A percentile compares a stretch with the other conserved stretches of the same genome.
Conservation (phyloP, 2,888 invertebrate species). For the Erebia epiphron region DNA sequence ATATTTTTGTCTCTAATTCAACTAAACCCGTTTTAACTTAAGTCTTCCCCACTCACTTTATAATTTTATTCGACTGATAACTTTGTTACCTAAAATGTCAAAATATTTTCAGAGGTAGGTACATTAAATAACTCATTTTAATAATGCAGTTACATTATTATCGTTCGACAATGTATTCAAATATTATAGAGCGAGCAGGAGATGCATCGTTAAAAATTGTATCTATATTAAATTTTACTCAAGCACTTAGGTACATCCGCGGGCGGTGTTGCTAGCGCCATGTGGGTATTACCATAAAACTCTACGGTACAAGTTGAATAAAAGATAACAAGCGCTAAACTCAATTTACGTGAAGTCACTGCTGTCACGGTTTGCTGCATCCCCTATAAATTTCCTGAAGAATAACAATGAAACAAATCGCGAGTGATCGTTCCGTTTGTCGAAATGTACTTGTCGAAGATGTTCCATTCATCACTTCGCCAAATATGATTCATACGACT, state of each 20-base stretch:
- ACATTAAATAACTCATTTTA: background rate
- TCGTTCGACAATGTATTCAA: constrained; percentile 4
- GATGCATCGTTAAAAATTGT: constrained; percentile 10
- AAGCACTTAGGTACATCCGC: constrained; percentile 11
- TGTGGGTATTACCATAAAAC: constrained; percentile 24
- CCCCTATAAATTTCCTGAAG: constrained; percentile 38
- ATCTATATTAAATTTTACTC: constrained; percentile 18
- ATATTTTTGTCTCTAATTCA: no score
- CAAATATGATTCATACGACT: constrained; percentile 8
- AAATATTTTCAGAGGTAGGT: background rate
- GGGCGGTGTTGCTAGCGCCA: background rate
- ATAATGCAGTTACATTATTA: background rate
- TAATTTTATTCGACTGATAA: no score
- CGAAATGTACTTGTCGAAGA: constrained; percentile 48
- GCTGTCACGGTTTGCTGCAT: constrained; percentile 35
- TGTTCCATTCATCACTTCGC: constrained; percentile 36
- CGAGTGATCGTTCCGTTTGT: constrained; percentile 47
- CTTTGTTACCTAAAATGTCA: no score
- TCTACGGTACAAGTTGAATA: constrained; percentile 24
- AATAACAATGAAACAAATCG: constrained; percentile 47
- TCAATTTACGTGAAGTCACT: constrained; percentile 36
- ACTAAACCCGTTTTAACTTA: no score
- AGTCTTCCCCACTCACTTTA: no score
- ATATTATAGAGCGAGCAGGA: background rate
- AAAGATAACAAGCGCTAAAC: constrained; percentile 34